Evolutionary conservation across 2,113 vertebrate species (phyloP).

Genomic region (Stercorarius parasiticus): DNA sequence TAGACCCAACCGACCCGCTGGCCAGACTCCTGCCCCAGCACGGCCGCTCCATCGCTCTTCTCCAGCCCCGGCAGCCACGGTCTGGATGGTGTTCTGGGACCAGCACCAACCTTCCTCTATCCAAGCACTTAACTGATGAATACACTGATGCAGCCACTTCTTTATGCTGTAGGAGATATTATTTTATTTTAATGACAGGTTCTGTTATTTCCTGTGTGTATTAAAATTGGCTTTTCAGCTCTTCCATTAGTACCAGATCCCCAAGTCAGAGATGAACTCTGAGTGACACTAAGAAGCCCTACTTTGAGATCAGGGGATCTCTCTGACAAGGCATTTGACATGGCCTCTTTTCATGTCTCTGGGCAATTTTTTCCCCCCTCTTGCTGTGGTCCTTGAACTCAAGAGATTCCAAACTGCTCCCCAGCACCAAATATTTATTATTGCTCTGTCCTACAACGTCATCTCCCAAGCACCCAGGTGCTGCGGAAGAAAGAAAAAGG

Average conservation of each 20-base stretch:
- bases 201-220: not conserved
- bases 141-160: not conserved
- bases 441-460: not conserved
- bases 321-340: not conserved
- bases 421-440: conserved; percentile 12
- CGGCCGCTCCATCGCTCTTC: not conserved
- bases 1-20: not conserved
- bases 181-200: not conserved
- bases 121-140: not conserved
- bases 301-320: not conserved
- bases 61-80: not conserved
- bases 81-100: not conserved
- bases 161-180: not conserved
- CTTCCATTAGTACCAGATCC: not conserved
- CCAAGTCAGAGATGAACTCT: not conserved
- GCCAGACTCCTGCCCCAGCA: not conserved
- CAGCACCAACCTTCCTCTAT: not conserved
- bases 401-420: not conserved
- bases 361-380: not conserved
- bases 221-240: conserved; percentile 3
- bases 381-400: not conserved
- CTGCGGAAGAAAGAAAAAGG: not conserved
- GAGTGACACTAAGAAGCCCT: not conserved
- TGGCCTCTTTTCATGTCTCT: not conserved
- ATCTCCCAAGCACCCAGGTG: not conserved